Conservation (phyloP, 2,797 vertebrate species). For the Podarcis lilfordi region DNA sequence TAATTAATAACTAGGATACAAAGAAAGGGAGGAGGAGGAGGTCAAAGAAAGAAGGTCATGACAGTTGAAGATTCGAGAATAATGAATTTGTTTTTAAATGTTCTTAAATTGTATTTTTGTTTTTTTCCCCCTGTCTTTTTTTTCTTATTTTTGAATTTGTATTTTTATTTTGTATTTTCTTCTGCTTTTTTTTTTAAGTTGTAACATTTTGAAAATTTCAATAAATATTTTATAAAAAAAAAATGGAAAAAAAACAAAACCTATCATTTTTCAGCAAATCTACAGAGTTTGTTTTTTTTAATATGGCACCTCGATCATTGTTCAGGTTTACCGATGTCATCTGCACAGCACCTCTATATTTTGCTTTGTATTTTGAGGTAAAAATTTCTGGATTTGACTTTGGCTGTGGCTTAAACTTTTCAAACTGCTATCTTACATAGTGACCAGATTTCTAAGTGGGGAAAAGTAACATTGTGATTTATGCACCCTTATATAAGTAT, state of each 20-base stretch:
- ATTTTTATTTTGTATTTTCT: too few species aligned
- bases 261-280: not conserved
- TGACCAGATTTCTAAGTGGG: not conserved
- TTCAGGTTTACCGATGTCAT: not conserved
- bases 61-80: too few species aligned
- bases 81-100: too few species aligned
- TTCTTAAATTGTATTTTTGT: too few species aligned
- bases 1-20: too few species aligned
- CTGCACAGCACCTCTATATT: not conserved
- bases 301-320: not conserved
- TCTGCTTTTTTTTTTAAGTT: too few species aligned
- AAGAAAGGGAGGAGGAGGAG: too few species aligned
- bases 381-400: not conserved
- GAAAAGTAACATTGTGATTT: not conserved
- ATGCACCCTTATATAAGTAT: not conserved
- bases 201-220: too few species aligned
- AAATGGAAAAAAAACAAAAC: too few species aligned
- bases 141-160: too few species aligned
- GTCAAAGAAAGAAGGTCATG: too few species aligned
- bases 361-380: not conserved
- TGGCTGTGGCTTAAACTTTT: not conserved
- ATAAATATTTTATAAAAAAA: not conserved
- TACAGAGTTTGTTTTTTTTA: not conserved
- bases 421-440: not conserved
- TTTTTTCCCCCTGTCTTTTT: too few species aligned